A percentile compares a stretch with the other conserved stretches of the same genome.
Conservation (phyloP, 2,113 vertebrate genomes). For the Petrocephalus microphthalmus region DNA sequence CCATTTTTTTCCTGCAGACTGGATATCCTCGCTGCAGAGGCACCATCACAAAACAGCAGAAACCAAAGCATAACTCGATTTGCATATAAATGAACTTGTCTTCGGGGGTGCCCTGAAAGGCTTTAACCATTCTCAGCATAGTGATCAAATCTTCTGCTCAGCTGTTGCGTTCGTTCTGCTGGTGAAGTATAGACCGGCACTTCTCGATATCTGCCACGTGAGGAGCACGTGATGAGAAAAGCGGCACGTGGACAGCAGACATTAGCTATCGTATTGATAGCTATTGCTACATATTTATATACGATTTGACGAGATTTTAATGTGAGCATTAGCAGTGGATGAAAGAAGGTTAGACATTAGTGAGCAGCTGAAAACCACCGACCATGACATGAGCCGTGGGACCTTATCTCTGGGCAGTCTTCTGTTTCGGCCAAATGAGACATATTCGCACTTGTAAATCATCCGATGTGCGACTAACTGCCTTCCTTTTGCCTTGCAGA, state of each 20-base stretch:
- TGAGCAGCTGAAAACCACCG: neutral
- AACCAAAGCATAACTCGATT: neutral
- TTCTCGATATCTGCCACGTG: neutral
- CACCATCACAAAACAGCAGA: neutral
- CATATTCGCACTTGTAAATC: slow-evolving; percentile 4
- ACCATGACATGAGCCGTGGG: neutral
- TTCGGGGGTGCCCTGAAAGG: neutral
- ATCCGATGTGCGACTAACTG: neutral
- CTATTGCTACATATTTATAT: neutral
- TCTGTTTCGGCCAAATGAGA: neutral
- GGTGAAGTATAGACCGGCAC: neutral
- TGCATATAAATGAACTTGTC: neutral
- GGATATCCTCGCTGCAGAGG: neutral
- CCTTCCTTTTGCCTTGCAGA: neutral
- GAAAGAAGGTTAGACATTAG: neutral
- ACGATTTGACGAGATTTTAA: neutral
- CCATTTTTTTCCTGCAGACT: neutral
- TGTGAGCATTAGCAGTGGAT: neutral
- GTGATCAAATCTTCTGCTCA: neutral
- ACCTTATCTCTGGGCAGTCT: neutral
- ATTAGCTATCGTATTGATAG: neutral
- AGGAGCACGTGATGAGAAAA: neutral
- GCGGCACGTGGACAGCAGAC: neutral
- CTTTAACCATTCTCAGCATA: neutral
- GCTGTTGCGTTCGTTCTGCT: neutral